Base-by-base conservation (phyloP, 2,888 invertebrate genomes). In the Tromatobia lineatoria region DNA sequence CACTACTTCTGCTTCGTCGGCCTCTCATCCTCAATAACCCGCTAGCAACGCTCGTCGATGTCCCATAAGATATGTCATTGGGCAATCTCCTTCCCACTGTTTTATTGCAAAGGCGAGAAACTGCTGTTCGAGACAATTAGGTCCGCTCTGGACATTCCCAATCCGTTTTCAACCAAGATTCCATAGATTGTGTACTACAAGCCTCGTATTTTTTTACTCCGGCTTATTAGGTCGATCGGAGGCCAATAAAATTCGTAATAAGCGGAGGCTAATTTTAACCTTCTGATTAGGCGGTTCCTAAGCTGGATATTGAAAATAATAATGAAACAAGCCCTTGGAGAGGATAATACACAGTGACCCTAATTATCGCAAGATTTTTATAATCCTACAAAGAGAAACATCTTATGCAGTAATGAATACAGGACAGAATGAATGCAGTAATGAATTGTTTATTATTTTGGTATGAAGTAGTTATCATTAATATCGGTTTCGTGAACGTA, bases 61-160 rank as follows among this genome's bases (percentile, higher is more conserved):
- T 76, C 82, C 73, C 64, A 73, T 47, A 59, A 83, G 82, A 77
- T 80, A 85, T 74, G 80, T 85, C 82, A 77, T 80, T 71, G 76
- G 57, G 54, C 82, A 82, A 80, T 74, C 76, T 79, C 75, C 71
- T 47, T 52, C 42, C 54, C 74, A 50, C 74, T 64, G 18, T 70
- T 81, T 79, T 77, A 83, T 73, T 67, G 76, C 57, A 45, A 38
- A 71, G 47, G 66, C 71, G 83, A 76, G 76, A 73, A 83, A 66
- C 52, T 50, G 61, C 71, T 66, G 15, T 54, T 76, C 54, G 79
- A 54, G 76, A 64, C 80, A 83, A 80, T 83, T 83, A 83, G 61
- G 52, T 69, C 50, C 50, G 64, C 34, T 29, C 59, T 38, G 57
- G 42, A 76, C 71, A 80, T 76, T 23, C 38, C 66, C 10, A 34